These are phyloP conservation scores for Laticauda laticaudata DNA, from an alignment of 2,113 vertebrate species.

Conservation along the genomic window DNA sequence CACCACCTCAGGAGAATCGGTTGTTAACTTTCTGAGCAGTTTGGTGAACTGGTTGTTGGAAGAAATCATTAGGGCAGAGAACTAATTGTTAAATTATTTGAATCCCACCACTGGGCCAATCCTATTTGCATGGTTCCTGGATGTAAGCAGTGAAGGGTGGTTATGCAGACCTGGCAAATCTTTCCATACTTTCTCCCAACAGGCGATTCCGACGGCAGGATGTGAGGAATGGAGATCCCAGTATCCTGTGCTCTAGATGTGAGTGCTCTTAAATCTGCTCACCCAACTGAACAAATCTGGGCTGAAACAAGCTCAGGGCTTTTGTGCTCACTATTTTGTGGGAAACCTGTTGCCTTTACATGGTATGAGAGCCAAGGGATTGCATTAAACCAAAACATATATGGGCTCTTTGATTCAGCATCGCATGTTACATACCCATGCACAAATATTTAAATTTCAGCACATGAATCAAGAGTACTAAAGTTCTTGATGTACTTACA, in stretches of 20 bases:
- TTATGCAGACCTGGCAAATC: fast-evolving
- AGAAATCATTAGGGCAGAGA: too few relatives aligned
- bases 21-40: too few relatives aligned
- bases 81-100: too few relatives aligned
- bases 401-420: not conserved
- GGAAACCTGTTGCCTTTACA: not conserved
- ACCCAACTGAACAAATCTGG: not conserved
- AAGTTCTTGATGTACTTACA: not conserved
- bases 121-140: not conserved
- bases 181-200: fast-evolving
- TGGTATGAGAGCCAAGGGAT: not conserved
- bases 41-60: too few relatives aligned
- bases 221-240: slow-evolving; percentile 91
- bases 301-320: not conserved
- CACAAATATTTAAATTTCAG: not conserved
- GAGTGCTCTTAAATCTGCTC: slow-evolving; percentile 33
- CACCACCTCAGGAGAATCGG: too few relatives aligned
- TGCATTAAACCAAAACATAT: not conserved
- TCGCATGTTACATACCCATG: not conserved
- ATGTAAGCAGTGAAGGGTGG: not conserved
- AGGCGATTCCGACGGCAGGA: slow-evolving; percentile 95
- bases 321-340: not conserved
- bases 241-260: slow-evolving; percentile 91
- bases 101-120: not conserved
- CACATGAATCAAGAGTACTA: not conserved